Percentiles rank a stretch among this genome's conserved stretches.
These are phyloP conservation scores for Eulimnadia texana DNA, from an alignment of 1,140 invertebrate species.

Conservation along the genomic window DNA sequence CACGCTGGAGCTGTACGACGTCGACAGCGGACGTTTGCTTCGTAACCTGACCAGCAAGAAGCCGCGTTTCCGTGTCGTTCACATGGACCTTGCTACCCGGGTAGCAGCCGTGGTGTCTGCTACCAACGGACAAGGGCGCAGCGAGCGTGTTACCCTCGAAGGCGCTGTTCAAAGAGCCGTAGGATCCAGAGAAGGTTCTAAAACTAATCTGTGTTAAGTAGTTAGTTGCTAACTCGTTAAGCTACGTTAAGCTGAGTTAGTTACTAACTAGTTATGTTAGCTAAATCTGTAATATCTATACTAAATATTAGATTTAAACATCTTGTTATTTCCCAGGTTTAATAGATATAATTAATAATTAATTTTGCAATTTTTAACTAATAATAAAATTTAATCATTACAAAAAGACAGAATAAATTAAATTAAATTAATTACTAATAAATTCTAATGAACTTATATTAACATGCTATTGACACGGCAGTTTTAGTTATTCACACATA, in stretches of 20 bases:
- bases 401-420: too few species aligned
- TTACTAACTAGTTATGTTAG: too few species aligned
- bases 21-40: slow-evolving; percentile 4
- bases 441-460: too few species aligned
- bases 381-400: too few species aligned
- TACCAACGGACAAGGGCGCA: slow-evolving; percentile 14
- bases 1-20: slow-evolving; percentile 11
- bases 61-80: slow-evolving; percentile 5
- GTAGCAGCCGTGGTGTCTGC: slow-evolving; percentile 11
- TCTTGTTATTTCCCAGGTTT: too few species aligned
- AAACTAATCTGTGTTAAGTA: slow-evolving; percentile 3
- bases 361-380: too few species aligned
- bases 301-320: too few species aligned
- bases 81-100: slow-evolving; percentile 8
- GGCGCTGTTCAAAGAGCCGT: slow-evolving; percentile 15
- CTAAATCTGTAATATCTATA: too few species aligned
- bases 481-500: too few species aligned
- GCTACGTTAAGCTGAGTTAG: not conserved
- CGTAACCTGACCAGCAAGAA: slow-evolving; percentile 11
- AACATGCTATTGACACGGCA: too few species aligned
- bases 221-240: not conserved
- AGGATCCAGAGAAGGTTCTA: slow-evolving; percentile 14
- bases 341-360: too few species aligned
- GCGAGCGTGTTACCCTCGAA: slow-evolving; percentile 14
- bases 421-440: too few species aligned